Evolutionary conservation across 92 coral and sea anemone species (phyloP).

Genomic region (Heliopora coerulea): DNA sequence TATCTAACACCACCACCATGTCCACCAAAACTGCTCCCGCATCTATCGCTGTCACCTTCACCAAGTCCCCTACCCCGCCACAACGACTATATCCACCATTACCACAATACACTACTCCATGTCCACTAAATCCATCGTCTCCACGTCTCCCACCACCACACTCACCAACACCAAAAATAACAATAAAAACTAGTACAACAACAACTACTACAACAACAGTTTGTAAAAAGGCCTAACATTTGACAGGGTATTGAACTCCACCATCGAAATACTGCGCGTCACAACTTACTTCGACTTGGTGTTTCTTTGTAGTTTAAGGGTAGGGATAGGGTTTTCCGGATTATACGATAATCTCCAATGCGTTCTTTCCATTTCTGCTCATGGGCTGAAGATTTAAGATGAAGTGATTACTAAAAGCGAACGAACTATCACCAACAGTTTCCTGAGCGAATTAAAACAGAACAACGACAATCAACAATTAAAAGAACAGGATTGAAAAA

Average conservation of each 20-base stretch:
- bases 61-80: background rate
- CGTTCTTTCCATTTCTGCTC: conserved; percentile 90
- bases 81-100: background rate
- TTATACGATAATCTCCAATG: conserved; percentile 81
- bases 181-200: no score
- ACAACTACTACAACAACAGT: no score
- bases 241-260: no score
- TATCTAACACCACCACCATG: background rate
- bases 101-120: no score
- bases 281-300: conserved; percentile 12
- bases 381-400: conserved; percentile 60
- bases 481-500: no score
- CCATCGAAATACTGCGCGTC: no score
- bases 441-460: no score
- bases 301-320: conserved; percentile 46
- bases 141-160: background rate
- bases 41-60: background rate
- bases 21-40: background rate
- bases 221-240: no score
- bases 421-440: no score
- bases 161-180: background rate
- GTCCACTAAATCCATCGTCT: background rate
- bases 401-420: background rate
- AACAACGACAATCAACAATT: no score
- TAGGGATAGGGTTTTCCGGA: conserved; percentile 76